Base-by-base conservation (phyloP, 2,797 vertebrate genomes). In the Chrysocyon brachyurus region DNA sequence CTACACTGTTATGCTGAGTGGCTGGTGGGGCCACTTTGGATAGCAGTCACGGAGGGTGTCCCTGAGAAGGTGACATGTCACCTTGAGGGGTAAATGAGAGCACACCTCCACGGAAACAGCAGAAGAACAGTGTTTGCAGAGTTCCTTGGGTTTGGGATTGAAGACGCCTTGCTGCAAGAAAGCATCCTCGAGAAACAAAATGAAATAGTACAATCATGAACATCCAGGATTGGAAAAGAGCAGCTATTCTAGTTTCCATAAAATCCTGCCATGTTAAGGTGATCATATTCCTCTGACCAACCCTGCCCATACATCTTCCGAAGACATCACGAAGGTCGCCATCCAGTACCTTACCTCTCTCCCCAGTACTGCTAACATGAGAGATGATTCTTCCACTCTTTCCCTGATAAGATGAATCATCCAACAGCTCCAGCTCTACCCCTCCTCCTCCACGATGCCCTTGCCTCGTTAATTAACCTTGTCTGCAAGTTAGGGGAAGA, bases 401-500 rank as follows among this genome's bases (percentile, higher is more conserved):
- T 46, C 17, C 63, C 86, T 61, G 66, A 7, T 19, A 46, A 87
- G 68, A 70, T 52, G 87, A 97, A 68, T 91, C 70, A 1, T n/a
- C 64, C 64, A 54, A 9, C 93, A 87, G 95, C 95, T 54, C 31
- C 31, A 10, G 94, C 83, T 22, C 79, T 22, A 19, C 31, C 91
- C 36, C 66, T 81, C 57, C 64, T 36, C 63, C 68, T 56, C 64
- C 79, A 84, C 61, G 5, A 49, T 24, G 33, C 92, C 84, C 64
- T 72, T 98, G 91, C 36, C 54, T 94, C 31, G 0, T 97, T 98
- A 90, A 96, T 94, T 96, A 96, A 91, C 96, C 86, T 91, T 91
- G 79, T 92, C 93, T 82, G 91, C 93, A 94, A 90, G 73, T 90
- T 98, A 84, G 87, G n/a, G 6, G 87, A 93, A 96, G 82, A 96